Base-by-base conservation (phyloP, 2,113 vertebrate species). In the Siniperca knerii region DNA sequence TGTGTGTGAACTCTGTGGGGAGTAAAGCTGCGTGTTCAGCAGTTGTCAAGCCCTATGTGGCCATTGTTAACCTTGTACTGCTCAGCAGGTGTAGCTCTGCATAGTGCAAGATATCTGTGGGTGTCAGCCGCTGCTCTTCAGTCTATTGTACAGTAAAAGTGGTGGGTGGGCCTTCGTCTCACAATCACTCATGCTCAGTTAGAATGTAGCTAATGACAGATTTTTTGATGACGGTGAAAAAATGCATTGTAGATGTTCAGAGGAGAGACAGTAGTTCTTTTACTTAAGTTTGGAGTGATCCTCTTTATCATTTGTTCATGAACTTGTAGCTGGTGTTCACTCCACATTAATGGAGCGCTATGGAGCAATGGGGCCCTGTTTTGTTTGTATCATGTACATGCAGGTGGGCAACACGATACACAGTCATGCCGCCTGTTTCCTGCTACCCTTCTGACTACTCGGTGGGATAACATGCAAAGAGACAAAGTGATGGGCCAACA, bases 31-130 rank as follows among this genome's bases (percentile, higher is more conserved):
- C 66, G 0, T 86, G 91, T 81, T 92, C 87, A 88, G 87, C 88
- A 88, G 79, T 75, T 92, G 93, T 93, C 54, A 9, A 85, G 35
- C 92, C 87, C 91, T 82, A 80, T 91, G 93, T 86, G 88, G 90
- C 83, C 88, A 79, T 92, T 94, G 92, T 94, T 87, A 86, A 89
- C 90, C 92, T 88, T 77, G 81, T 86, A 81, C 64, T 0, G 54
- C 88, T 89, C 91, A 93, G 91, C 91, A 82, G 90, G 93, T 84
- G 85, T 16, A 67, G 64, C 62, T 67, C 74, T 81, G 87, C 81
- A 44, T 68, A 78, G 64, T 84, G 74, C 67, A 48, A 81, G 65
- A 66, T 74, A 65, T 86, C 83, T 83, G 79, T 75, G 72, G 86
- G 87, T 83, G 82, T 86, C 62, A 85, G 57, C 52, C 48, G 16